Evolutionary conservation across 2,888 invertebrate genomes (phyloP).

Genomic region (Netelia inedita): DNA sequence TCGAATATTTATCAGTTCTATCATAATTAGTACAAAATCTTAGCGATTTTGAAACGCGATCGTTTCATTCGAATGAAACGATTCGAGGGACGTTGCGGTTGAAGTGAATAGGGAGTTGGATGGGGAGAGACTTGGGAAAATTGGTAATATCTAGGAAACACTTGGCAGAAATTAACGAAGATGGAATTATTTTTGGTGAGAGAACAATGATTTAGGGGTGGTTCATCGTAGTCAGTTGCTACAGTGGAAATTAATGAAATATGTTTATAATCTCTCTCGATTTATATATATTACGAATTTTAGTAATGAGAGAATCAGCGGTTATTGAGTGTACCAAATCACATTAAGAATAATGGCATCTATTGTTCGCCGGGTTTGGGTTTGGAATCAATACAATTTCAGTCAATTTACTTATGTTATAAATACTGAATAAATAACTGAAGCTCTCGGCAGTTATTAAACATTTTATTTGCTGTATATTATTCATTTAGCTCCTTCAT

Average conservation of each 20-base stretch:
- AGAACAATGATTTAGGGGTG: constrained; percentile 20
- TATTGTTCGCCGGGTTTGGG: constrained; percentile 51
- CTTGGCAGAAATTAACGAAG: constrained; percentile 28
- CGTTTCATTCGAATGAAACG: not conserved
- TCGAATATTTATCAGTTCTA: not conserved
- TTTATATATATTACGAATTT: too few relatives aligned
- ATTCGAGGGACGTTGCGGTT: not conserved
- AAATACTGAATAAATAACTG: too few relatives aligned
- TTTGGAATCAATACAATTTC: constrained; percentile 27
- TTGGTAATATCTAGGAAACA: not conserved
- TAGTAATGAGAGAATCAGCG: too few relatives aligned
- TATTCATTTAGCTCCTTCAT: too few relatives aligned
- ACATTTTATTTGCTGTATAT: too few relatives aligned
- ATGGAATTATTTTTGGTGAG: constrained; percentile 39
- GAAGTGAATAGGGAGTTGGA: not conserved
- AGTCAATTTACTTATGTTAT: too few relatives aligned
- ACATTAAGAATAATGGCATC: constrained; percentile 34
- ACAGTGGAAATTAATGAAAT: not conserved
- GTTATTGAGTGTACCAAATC: constrained; percentile 8
- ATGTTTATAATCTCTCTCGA: not conserved
- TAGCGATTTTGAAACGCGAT: too few relatives aligned
- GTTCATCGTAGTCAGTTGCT: not conserved
- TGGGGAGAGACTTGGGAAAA: not conserved
- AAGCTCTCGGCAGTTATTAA: too few relatives aligned
- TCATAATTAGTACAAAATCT: not conserved